Conservation (phyloP, 2,888 invertebrate species). For the Dicycla oo region DNA sequence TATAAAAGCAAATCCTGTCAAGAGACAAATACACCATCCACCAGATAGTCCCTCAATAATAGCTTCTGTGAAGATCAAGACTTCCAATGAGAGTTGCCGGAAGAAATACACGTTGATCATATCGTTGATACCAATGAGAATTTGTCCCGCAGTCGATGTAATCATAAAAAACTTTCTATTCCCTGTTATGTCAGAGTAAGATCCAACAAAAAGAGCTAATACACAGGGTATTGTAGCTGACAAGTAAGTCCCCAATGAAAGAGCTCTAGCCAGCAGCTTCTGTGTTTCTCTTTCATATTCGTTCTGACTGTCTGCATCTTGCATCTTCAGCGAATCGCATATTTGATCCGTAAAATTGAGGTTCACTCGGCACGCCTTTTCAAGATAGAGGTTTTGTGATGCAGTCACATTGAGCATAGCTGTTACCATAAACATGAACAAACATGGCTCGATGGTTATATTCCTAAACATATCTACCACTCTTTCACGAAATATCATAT, state of each 20-base stretch:
- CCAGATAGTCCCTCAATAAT: slow-evolving; percentile 94
- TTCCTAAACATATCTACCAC: slow-evolving; percentile 68
- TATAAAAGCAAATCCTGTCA: slow-evolving; percentile 95
- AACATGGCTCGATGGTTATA: slow-evolving; percentile 81
- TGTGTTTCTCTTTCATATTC: slow-evolving; percentile 91
- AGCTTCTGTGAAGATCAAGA: slow-evolving; percentile 93
- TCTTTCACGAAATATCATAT: slow-evolving; percentile 69
- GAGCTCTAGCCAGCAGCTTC: slow-evolving; percentile 93
- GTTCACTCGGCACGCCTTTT: slow-evolving; percentile 96
- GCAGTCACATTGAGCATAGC: slow-evolving; percentile 91
- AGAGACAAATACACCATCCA: slow-evolving; percentile 95
- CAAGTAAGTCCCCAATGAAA: slow-evolving; percentile 95
- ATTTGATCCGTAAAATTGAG: slow-evolving; percentile 92
- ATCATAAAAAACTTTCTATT: slow-evolving; percentile 94
- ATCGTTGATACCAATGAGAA: slow-evolving; percentile 92
- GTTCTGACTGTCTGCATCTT: slow-evolving; percentile 90
- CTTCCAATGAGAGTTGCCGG: slow-evolving; percentile 93
- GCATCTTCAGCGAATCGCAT: slow-evolving; percentile 92
- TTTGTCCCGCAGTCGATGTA: slow-evolving; percentile 93
- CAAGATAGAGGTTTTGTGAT: slow-evolving; percentile 94
- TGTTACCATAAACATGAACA: slow-evolving; percentile 74
- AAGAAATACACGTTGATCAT: slow-evolving; percentile 94
- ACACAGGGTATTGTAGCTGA: slow-evolving; percentile 94
- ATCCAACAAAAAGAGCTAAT: slow-evolving; percentile 94
- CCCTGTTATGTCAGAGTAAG: slow-evolving; percentile 93